phyloP scores from a whole-genome alignment of 2,797 vertebrate species.

The Zenarchopterus dispar region DNA sequence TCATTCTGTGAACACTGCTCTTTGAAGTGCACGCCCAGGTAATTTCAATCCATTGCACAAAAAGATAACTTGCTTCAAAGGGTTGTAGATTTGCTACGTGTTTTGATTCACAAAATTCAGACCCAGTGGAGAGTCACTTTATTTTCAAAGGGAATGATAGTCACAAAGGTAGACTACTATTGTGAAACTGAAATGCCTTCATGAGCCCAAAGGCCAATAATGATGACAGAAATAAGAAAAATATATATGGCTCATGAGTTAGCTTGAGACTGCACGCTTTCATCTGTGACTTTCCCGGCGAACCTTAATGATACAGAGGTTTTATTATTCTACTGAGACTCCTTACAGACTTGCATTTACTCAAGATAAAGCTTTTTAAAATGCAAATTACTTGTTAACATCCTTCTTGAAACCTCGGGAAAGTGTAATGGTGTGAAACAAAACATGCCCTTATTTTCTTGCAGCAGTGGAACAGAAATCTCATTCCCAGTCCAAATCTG shows the following conservation, averaged over 20 bases:
- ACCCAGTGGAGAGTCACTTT: conserved; percentile 19
- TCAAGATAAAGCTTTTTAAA: conserved; percentile 61
- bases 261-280: conserved; percentile 13
- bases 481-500: conserved; percentile 20
- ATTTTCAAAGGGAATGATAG: conserved; percentile 18
- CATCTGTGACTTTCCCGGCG: conserved; percentile 13
- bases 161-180: conserved; percentile 10
- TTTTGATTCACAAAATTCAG: too few species aligned
- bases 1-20: conserved; percentile 20
- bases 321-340: conserved; percentile 61
- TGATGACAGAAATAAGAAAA: conserved; percentile 12
- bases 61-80: conserved; percentile 34
- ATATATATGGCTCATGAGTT: not conserved
- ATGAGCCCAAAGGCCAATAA: conserved; percentile 25
- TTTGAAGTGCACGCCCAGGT: conserved; percentile 24
- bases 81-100: conserved; percentile 11
- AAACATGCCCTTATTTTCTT: conserved; percentile 61
- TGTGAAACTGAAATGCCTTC: not conserved
- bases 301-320: conserved; percentile 32
- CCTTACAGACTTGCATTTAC: conserved; percentile 40
- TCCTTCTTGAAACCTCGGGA: conserved; percentile 32
- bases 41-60: conserved; percentile 39
- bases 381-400: conserved; percentile 67
- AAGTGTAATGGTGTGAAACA: conserved; percentile 58
- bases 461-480: conserved; percentile 38